These are phyloP conservation scores for Cantharis rufa DNA, from an alignment of 2,888 invertebrate species.

Conservation along the genomic window DNA sequence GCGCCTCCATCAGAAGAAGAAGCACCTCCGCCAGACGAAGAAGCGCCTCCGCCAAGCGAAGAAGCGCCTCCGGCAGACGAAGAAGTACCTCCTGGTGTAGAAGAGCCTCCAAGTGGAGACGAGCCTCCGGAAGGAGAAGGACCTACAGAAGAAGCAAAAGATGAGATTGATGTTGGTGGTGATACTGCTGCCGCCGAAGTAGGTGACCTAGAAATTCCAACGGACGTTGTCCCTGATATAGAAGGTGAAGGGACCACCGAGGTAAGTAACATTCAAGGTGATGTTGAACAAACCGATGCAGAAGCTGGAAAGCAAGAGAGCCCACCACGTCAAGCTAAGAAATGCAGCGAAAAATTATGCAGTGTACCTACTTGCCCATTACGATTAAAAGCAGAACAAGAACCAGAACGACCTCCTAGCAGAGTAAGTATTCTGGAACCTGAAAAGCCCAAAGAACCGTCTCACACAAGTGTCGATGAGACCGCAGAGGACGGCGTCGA, in stretches of 20 bases:
- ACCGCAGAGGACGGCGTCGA: background rate
- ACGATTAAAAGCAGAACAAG: background rate
- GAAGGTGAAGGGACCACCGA: background rate
- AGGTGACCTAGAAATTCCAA: background rate
- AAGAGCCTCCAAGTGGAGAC: background rate
- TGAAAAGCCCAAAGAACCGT: background rate
- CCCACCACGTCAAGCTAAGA: background rate
- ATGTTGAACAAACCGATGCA: background rate
- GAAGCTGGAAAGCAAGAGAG: background rate
- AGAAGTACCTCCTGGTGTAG: background rate
- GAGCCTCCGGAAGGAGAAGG: background rate
- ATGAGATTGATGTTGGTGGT: background rate
- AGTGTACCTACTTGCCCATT: background rate
- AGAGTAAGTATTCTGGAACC: constrained; percentile 1
- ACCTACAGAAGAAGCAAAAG: background rate
- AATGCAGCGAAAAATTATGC: background rate
- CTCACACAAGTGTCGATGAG: background rate
- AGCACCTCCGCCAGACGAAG: too few relatives aligned
- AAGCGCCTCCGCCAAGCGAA: too few relatives aligned
- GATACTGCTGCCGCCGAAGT: background rate
- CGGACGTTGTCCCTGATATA: background rate
- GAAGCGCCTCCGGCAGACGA: background rate
- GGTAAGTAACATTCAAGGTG: background rate
- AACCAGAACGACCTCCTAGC: background rate
- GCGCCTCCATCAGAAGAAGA: too few relatives aligned